phyloP scores from a whole-genome alignment of 92 coral and sea anemone species.

The Zoanthus sociatus region DNA sequence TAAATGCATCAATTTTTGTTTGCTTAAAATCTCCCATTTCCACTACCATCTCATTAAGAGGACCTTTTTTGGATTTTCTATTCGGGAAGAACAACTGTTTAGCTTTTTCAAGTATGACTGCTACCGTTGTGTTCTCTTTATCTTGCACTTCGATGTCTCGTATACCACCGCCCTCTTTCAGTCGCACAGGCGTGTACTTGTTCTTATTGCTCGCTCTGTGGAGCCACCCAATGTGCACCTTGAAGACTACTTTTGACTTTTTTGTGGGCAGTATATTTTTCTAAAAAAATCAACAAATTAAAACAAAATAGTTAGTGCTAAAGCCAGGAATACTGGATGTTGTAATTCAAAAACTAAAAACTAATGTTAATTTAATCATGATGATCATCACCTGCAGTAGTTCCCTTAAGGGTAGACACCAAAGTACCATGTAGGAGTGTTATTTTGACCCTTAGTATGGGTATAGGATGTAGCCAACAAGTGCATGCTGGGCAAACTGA shows the following conservation, averaged over 20 bases:
- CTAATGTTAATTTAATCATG: conserved; percentile 7
- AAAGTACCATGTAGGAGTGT: neutral
- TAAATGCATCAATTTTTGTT: neutral
- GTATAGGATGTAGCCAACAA: neutral
- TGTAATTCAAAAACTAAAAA: neutral
- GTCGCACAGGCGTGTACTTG: neutral
- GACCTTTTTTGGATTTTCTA: neutral
- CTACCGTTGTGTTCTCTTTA: conserved; percentile 1
- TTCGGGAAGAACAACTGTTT: neutral
- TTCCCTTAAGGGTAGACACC: neutral
- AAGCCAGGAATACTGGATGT: neutral
- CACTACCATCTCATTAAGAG: neutral
- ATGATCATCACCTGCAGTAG: neutral
- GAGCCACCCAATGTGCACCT: neutral
- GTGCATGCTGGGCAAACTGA: neutral
- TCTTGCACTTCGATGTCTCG: neutral
- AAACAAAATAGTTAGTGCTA: neutral
- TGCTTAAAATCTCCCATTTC: neutral
- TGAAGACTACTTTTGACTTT: neutral
- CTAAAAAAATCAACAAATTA: neutral
- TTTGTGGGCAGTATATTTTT: neutral
- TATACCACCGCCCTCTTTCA: neutral
- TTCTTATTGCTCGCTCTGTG: neutral
- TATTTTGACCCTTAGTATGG: neutral
- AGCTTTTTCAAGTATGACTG: neutral